These are phyloP conservation scores for Rhagoletis zephyria DNA, from an alignment of 1,140 invertebrate species.

Conservation along the genomic window DNA sequence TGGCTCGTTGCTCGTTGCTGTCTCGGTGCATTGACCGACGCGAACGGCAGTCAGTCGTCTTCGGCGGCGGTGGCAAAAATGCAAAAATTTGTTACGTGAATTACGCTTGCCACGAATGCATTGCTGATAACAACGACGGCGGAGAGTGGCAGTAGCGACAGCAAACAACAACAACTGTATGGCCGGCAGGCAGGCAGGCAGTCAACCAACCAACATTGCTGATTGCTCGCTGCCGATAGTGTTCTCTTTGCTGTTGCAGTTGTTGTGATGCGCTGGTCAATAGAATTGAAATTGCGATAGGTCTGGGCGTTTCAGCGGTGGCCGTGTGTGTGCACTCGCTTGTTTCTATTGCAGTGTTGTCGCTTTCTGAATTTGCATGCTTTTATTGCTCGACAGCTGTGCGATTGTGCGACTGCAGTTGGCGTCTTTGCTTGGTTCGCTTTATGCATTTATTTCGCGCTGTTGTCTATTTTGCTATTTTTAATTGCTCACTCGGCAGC, in stretches of 20 bases:
- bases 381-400: background rate
- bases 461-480: conserved; percentile 43
- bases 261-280: conserved; percentile 56
- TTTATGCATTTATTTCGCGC: background rate
- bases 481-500: conserved; percentile 44
- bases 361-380: background rate
- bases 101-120: conserved; percentile 10
- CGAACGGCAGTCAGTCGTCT: background rate
- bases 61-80: conserved; percentile 22
- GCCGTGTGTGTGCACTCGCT: background rate
- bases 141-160: background rate
- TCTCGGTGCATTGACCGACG: conserved; percentile 47
- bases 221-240: conserved; percentile 30
- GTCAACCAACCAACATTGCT: background rate
- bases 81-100: conserved; percentile 47
- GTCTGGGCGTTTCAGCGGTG: conserved; percentile 46
- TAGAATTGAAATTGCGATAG: conserved; percentile 56
- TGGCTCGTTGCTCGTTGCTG: background rate
- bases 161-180: background rate
- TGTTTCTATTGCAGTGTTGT: background rate
- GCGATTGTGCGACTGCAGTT: background rate
- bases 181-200: background rate
- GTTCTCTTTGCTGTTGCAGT: background rate
- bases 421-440: background rate
- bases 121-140: background rate